Percentiles rank a stretch among this genome's conserved stretches.
Evolutionary conservation across 1,140 invertebrate species (phyloP).

Genomic region (Drosophila dunni): DNA sequence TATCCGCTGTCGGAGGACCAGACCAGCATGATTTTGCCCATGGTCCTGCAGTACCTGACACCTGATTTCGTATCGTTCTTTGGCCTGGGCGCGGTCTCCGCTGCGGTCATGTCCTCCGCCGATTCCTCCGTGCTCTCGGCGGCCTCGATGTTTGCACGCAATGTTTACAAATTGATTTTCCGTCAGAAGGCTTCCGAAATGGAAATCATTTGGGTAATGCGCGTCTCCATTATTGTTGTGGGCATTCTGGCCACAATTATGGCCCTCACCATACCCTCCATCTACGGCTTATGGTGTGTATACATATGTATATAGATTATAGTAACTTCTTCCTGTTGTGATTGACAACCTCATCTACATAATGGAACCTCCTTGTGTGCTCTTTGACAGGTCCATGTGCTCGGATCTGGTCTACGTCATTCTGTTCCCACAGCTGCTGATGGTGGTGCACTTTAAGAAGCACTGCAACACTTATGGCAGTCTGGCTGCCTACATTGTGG

Average conservation of each 20-base stretch:
- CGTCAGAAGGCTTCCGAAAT: constrained; percentile 96
- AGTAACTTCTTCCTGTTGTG: background rate
- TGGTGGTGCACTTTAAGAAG: constrained; percentile 97
- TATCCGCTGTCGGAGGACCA: constrained; percentile 90
- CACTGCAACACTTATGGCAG: constrained; percentile 99
- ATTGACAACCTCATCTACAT: constrained; percentile 56
- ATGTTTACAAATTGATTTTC: constrained; percentile 98
- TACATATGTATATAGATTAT: constrained; percentile 21
- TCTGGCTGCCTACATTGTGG: constrained; percentile 94
- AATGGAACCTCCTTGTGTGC: constrained; percentile 8
- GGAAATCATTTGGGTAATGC: constrained; percentile 99
- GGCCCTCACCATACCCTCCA: constrained; percentile 98
- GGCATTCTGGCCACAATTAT: constrained; percentile 96
- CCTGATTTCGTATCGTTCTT: constrained; percentile 98
- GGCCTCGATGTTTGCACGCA: constrained; percentile 98
- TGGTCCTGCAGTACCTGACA: constrained; percentile 98
- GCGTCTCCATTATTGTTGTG: constrained; percentile 95
- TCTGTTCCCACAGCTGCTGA: constrained; percentile 96
- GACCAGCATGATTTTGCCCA: constrained; percentile 96
- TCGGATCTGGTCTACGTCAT: constrained; percentile 99
- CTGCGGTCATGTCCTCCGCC: constrained; percentile 99
- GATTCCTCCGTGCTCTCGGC: constrained; percentile 98
- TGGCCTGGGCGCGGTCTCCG: constrained; percentile 98
- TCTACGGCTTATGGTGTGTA: constrained; percentile 97
- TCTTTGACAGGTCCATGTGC: constrained; percentile 92